Percentiles rank a stretch among this genome's conserved stretches.
Conservation (phyloP, 2,113 vertebrate species). For the Brachirus orientalis region DNA sequence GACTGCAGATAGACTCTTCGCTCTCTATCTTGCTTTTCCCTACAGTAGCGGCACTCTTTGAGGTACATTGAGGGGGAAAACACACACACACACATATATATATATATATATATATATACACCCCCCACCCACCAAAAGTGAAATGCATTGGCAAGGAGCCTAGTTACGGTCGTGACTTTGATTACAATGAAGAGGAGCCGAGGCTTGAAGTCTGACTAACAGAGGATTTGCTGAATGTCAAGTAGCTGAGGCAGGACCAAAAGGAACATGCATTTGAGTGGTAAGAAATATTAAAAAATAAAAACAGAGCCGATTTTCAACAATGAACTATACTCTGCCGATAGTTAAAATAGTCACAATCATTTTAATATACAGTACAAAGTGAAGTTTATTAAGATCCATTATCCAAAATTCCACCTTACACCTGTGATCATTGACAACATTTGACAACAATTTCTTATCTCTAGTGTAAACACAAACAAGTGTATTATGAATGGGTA, state of each 20-base stretch:
- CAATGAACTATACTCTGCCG: too few relatives aligned
- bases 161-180: slow-evolving; percentile 66
- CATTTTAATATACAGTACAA: too few relatives aligned
- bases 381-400: too few relatives aligned
- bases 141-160: slow-evolving; percentile 63
- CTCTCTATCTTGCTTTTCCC: too few relatives aligned
- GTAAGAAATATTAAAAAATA: background rate
- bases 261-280: slow-evolving; percentile 1
- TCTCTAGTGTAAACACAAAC: background rate
- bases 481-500: too few relatives aligned
- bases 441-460: background rate
- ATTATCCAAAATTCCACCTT: too few relatives aligned
- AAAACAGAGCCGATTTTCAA: too few relatives aligned
- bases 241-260: slow-evolving; percentile 36
- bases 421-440: too few relatives aligned
- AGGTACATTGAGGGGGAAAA: slow-evolving; percentile 52
- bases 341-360: too few relatives aligned
- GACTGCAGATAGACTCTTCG: slow-evolving; percentile 67
- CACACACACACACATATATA: slow-evolving; percentile 7
- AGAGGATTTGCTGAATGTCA: slow-evolving; percentile 55
- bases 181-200: slow-evolving; percentile 52
- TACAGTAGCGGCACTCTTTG: slow-evolving; percentile 62
- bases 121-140: too few relatives aligned
- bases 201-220: slow-evolving; percentile 52
- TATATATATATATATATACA: slow-evolving; percentile 2